Evolutionary conservation across 2,888 invertebrate genomes (phyloP), one percentile per base, ranked within the genome.

Genomic region (Myathropa florea): DNA sequence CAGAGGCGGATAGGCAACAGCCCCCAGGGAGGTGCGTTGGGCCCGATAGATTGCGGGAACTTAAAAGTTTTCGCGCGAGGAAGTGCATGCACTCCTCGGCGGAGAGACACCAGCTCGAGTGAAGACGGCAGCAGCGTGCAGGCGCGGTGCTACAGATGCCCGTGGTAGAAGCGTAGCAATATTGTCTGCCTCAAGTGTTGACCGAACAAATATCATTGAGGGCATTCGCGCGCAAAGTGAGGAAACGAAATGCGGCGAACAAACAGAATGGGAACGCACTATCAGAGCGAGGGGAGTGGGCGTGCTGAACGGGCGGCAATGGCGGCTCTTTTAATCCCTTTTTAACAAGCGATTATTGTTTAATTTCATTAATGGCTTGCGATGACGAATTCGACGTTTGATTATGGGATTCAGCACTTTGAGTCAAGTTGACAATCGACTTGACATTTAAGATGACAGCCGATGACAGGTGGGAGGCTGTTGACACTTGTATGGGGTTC

Each of bases 271-370:
- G 61, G 77, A 75, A 75, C 68, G 55, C 77, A 55, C 55, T 79
- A 61, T 28, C 55, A 21, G 36, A 55, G 4, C 60, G 73, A 24
- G 36, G 57, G 0, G 2, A 28, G 30, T 67, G 30, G 39, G 65
- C 36, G 24, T 26, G 26, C n/a, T 14, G 67, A 68, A 26, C 23
- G 39, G n/a, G n/a, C 28, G 28, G 28, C 21, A 14, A 21, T 39
- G 77, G 55, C 83, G 83, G 83, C 71, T 78, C 78, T 75, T 83
- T 86, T 75, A 86, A 79, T 79, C 75, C 78, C 73, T 83, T 83
- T 83, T 86, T 83, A 86, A 86, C 83, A 86, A 86, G 86, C 75
- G 55, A 86, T 86, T 83, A 86, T 78, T 86, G 78, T 86, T 83
- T 86, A 75, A 86, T 83, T 71, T 86, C 10, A 59, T 75, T 75